A percentile compares a stretch with the other conserved stretches of the same genome.
These are phyloP conservation scores for Dermolepida albohirtum DNA, from an alignment of 2,888 invertebrate species.

Conservation along the genomic window DNA sequence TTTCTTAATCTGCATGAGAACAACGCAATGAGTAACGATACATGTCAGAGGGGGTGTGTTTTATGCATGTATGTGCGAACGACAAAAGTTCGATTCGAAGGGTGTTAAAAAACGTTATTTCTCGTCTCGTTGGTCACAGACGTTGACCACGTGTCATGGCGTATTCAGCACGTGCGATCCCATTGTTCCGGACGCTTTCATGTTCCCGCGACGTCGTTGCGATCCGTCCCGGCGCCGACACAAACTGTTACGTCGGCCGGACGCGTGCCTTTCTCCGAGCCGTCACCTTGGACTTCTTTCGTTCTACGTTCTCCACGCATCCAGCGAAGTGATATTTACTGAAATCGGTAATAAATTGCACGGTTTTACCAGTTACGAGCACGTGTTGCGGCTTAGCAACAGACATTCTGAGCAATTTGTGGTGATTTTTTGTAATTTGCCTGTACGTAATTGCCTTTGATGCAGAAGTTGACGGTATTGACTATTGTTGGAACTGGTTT, in stretches of 20 bases:
- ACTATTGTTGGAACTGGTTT: slow-evolving; percentile 10
- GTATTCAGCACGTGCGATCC: slow-evolving; percentile 60
- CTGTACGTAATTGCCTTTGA: slow-evolving; percentile 27
- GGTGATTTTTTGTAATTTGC: slow-evolving; percentile 45
- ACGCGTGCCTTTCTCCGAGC: slow-evolving; percentile 53
- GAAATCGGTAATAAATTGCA: slow-evolving; percentile 65
- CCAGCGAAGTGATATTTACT: slow-evolving; percentile 57
- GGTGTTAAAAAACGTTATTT: slow-evolving; percentile 65
- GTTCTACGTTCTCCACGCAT: slow-evolving; percentile 19
- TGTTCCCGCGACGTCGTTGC: slow-evolving; percentile 55
- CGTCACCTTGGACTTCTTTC: slow-evolving; percentile 10
- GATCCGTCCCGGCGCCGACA: slow-evolving; percentile 56
- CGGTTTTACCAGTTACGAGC: slow-evolving; percentile 61
- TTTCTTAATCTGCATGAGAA: slow-evolving; percentile 45
- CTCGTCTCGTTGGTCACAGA: slow-evolving; percentile 63
- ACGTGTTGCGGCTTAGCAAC: slow-evolving; percentile 62
- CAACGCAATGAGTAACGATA: slow-evolving; percentile 37
- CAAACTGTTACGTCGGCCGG: slow-evolving; percentile 51
- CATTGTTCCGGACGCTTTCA: slow-evolving; percentile 59
- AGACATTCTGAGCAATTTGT: slow-evolving; percentile 52
- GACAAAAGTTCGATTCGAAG: slow-evolving; percentile 45
- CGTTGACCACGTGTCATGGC: slow-evolving; percentile 61
- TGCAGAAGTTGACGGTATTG: background rate
- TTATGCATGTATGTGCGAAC: slow-evolving; percentile 39
- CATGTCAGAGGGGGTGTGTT: slow-evolving; percentile 26